Evolutionary conservation across 1,140 invertebrate species (phyloP), one percentile per base, ranked within the genome.

Genomic region (Euschistus heros): DNA sequence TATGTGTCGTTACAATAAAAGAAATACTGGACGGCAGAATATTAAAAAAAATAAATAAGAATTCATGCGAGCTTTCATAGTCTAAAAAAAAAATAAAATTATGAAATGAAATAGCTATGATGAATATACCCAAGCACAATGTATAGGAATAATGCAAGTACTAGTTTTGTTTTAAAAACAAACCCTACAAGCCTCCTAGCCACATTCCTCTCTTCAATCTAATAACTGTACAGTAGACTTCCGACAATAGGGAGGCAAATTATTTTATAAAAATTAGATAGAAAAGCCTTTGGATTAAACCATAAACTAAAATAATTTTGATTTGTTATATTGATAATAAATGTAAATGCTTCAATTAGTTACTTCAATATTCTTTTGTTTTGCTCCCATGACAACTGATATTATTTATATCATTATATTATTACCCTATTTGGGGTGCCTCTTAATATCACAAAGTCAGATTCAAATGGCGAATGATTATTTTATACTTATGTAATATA

Each of bases 181-280:
- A 20, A 50, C n/a, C 47, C 47, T 50, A 50, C n/a, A 50, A 50
- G 47, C 47, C 47, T n/a, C 10, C 47, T 50, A 50, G 47, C n/a
- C 22, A 1, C 47, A 50, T 50, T 50, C 47, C 8, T n/a, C 47
- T 50, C n/a, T 50, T n/a, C 47, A 8, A 37, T 37, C 33, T 2
- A 37, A 10, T 1, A 37, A 37, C 13, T 37, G 33, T 37, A 37
- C 33, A 37, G 33, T 37, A 37, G 33, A 37, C 33, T 37, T 37
- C 33, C 13, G 33, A 37, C 13, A 37, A 37, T 37, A n/a, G n/a
- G n/a, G n/a, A n/a, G n/a, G n/a, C n/a, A n/a, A n/a, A n/a, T n/a
- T n/a, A n/a, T n/a, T n/a, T n/a, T n/a, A n/a, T n/a, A n/a, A n/a
- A n/a, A n/a, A n/a, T n/a, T n/a, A n/a, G n/a, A n/a, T n/a, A n/a